Base-by-base conservation (phyloP, 1,140 invertebrate genomes). In the Macrocentrus cingulum region DNA sequence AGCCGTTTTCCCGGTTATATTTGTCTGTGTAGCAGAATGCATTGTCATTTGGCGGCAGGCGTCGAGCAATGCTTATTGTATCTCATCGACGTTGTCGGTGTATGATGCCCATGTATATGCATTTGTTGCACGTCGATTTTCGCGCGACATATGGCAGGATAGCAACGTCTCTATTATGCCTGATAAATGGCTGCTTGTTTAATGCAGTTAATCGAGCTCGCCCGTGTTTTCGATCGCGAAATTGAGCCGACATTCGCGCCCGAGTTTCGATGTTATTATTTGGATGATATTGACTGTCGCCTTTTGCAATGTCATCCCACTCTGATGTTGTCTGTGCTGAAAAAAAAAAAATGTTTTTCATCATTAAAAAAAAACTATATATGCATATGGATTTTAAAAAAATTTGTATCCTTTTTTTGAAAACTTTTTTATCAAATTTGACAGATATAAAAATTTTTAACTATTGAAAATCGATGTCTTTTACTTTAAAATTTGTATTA, bases 151-250 rank as follows among this genome's bases (percentile, higher is more conserved):
- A 74, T 74, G 70, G 70, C 62, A 65, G 45, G 62, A 69, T 70
- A 66, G 69, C 69, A 72, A 70, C 69, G 60, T 72, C 67, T 74
- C 68, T 66, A 72, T 72, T 74, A 71, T 67, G 29, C n/a, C 62
- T 69, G 66, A 74, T 71, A 72, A 74, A 74, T 72, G 62, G 52
- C 59, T 22, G 64, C 58, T 61, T 64, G 56, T 65, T 71, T 65
- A 63, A 66, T 57, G 52, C 44, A 56, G 59, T 68, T 74, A 72
- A 72, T 71, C 63, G 18, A 6, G 20, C 6, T 11, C 5, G 20
- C 44, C 44, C 44, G 4, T 8, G 19, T 23, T 11, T 13, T 46
- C 44, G 18, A 18, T 46, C 41, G 18, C 41, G 20, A 18, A 42
- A 42, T 11, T 20, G 11, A 39, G 36, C 11, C 2, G 8, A 4